Evolutionary conservation across 2,113 vertebrate species (phyloP), one percentile per base, ranked within the genome.

Genomic region (Corvus cornix): DNA sequence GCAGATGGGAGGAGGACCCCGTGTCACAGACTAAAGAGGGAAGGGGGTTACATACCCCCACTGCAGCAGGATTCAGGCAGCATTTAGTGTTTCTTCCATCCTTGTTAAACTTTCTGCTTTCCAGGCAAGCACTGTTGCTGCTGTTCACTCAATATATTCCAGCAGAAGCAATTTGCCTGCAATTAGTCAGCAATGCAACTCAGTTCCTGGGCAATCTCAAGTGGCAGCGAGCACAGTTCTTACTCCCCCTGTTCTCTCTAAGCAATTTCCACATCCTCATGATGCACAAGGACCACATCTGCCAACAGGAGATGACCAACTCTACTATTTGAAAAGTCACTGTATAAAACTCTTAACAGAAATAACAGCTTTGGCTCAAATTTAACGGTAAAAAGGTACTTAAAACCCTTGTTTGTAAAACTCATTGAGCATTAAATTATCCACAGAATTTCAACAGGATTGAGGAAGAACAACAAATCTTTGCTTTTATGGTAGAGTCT

Each of bases 141-240:
- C 79, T 80, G 23, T 7, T 91, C 91, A 43, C 78, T 69, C 72
- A 16, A 10, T 51, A 9, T 10, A 3, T 39, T 31, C 83, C 83
- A 82, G 90, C 85, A 90, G 79, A 78, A 90, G 78, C 62, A 75
- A 78, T 84, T 90, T 96, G 33, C 75, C 80, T 72, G 84, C 87
- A 92, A 84, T 88, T 96, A 92, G 83, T 90, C 90, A 88, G 90
- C 56, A 44, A 15, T 5, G 79, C 67, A 80, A 26, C 55, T 35
- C 74, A 22, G 81, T 31, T 64, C 92, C 74, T 46, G 46, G 75
- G 87, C 75, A 88, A 48, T 31, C 35, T 85, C 43, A 13, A 67
- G 91, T n/a, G n/a, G 43, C 68, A 90, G 43, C 9, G 9, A 58
- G 74, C 63, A 58, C 74, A 37, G 64, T 2, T 89, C 74, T n/a